Base-by-base conservation (phyloP, 1,140 invertebrate genomes). In the Homarus americanus region DNA sequence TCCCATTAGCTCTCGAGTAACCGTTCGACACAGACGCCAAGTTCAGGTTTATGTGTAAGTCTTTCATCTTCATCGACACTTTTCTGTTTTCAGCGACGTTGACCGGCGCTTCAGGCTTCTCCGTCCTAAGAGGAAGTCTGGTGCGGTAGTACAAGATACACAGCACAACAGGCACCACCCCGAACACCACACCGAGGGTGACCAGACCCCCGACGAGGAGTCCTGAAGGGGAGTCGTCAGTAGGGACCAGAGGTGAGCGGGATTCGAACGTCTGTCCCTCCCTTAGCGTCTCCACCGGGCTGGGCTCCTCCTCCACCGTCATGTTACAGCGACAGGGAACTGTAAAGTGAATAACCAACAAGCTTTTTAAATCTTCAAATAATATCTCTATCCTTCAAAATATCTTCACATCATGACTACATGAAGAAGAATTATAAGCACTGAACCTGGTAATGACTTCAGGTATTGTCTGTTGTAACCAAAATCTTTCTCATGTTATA, bases 1-100 rank as follows among this genome's bases (percentile, higher is more conserved):
- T 95, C 32, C 95, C 95, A 92, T 95, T 95, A 91, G 94, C 93
- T 91, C 93, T 94, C 89, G 94, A 93, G 85, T 93, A 93, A 9
- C 92, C 79, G 72, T 91, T 91, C 49, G 84, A 72, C 34, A 87
- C 85, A 34, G 82, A 93, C 24, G 76, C 93, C 92, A 90, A 32
- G 36, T 41, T 82, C 44, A 93, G 83, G 73, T 94, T 93, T 69
- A 94, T 93, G 91, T 94, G 93, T 32, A 94, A 85, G 75, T 94
- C 94, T 93, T 94, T 94, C 94, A 93, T 93, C 86, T 92, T 92
- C 84, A 92, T 87, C 2, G 92, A 88, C 0, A 92, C 92, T 63
- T 92, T 92, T 32, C 86, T 36, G 66, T 82, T 72, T 17, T 92
- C 84, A 28, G 83, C 63, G n/a, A 20, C 28, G 44, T 83, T 58